A percentile compares a stretch with the other conserved stretches of the same genome.
Evolutionary conservation across 2,888 invertebrate genomes (phyloP).

Genomic region (Brenthis hecate): DNA sequence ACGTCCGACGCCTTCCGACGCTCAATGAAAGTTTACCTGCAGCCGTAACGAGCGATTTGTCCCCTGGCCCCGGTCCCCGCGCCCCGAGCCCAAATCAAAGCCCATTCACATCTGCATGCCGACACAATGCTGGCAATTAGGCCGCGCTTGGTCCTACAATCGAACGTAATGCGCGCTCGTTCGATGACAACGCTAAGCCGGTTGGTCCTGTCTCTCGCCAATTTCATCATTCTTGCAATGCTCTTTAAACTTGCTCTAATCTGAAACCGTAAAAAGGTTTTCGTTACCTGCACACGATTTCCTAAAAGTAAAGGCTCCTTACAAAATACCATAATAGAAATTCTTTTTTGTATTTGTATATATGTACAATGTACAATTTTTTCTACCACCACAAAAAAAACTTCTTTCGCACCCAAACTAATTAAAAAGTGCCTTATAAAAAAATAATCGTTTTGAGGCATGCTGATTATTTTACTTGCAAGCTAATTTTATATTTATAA

Average conservation of each 20-base stretch:
- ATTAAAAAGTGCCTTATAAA: not conserved
- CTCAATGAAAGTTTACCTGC: slow-evolving; percentile 83
- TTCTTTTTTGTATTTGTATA: slow-evolving; percentile 14
- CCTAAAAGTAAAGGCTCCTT: slow-evolving; percentile 30
- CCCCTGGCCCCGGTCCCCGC: slow-evolving; percentile 73
- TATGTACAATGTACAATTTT: not conserved
- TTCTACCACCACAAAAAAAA: not conserved
- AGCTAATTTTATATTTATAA: not conserved
- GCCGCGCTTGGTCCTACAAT: slow-evolving; percentile 77
- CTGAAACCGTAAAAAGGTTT: slow-evolving; percentile 34
- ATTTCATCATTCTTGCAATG: slow-evolving; percentile 43
- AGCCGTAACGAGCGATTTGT: slow-evolving; percentile 83
- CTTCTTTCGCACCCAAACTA: not conserved
- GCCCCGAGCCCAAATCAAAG: slow-evolving; percentile 79
- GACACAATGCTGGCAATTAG: slow-evolving; percentile 83
- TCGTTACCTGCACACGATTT: slow-evolving; percentile 36
- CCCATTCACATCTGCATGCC: slow-evolving; percentile 84
- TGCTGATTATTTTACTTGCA: not conserved
- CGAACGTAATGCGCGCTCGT: slow-evolving; percentile 78
- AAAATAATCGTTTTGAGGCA: too few species aligned
- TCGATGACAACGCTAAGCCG: slow-evolving; percentile 64
- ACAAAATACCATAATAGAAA: slow-evolving; percentile 23
- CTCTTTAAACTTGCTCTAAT: slow-evolving; percentile 44
- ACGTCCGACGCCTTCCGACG: slow-evolving; percentile 83
- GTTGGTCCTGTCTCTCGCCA: slow-evolving; percentile 46